These are phyloP conservation scores for Echiichthys vipera DNA, from an alignment of 2,797 vertebrate genomes.

Conservation along the genomic window DNA sequence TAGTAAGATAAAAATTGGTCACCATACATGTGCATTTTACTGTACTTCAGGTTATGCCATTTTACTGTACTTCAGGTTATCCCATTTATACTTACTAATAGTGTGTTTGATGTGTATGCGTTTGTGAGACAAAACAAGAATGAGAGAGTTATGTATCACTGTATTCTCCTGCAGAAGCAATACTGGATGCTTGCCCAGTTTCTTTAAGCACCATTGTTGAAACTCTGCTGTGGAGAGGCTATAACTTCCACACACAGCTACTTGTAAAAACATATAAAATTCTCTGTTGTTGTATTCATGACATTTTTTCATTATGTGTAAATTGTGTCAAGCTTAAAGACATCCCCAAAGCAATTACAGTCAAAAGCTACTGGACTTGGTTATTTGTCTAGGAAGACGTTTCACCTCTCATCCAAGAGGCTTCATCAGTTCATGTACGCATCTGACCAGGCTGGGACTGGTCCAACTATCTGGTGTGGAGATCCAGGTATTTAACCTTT, in stretches of 20 bases:
- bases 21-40: slow-evolving; percentile 3
- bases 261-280: no score
- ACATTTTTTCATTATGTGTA: no score
- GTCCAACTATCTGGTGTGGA: no score
- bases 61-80: slow-evolving; percentile 12
- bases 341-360: no score
- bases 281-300: no score
- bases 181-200: slow-evolving; percentile 62
- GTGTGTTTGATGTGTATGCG: slow-evolving; percentile 17
- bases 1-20: not conserved
- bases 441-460: no score
- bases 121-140: not conserved
- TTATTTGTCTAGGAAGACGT: no score
- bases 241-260: slow-evolving; percentile 26
- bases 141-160: slow-evolving; percentile 41
- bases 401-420: no score
- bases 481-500: no score
- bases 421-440: no score
- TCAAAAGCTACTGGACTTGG: no score
- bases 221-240: slow-evolving; percentile 35
- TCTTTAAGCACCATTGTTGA: slow-evolving; percentile 60
- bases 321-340: no score
- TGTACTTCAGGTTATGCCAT: slow-evolving; percentile 7
- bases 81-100: not conserved
- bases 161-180: slow-evolving; percentile 47